Evolutionary conservation across 1,140 invertebrate genomes (phyloP).

Genomic region (Littorina saxatilis): DNA sequence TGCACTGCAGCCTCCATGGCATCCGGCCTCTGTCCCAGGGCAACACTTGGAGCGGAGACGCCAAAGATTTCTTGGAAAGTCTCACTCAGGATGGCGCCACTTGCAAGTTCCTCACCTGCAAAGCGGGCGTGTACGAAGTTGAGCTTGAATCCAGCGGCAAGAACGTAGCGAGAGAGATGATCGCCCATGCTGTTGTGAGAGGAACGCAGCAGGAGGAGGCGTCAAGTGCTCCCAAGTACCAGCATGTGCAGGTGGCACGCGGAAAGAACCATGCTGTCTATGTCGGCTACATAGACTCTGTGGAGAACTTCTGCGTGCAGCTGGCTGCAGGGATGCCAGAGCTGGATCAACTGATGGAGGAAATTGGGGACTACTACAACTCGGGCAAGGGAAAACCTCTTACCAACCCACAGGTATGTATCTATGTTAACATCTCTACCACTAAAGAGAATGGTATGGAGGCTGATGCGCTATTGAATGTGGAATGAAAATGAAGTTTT

Average conservation of each 20-base stretch:
- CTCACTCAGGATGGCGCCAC: slow-evolving; percentile 58
- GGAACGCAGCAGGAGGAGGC: slow-evolving; percentile 23
- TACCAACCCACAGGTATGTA: slow-evolving; percentile 12
- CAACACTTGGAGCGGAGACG: slow-evolving; percentile 60
- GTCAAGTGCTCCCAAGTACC: slow-evolving; percentile 36
- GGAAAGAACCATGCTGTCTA: slow-evolving; percentile 42
- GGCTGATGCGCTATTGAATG: too few relatives aligned
- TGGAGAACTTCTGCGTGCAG: slow-evolving; percentile 62
- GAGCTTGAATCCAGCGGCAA: slow-evolving; percentile 47
- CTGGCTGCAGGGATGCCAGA: slow-evolving; percentile 60
- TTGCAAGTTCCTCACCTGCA: slow-evolving; percentile 49
- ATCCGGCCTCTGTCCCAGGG: slow-evolving; percentile 58
- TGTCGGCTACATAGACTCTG: slow-evolving; percentile 58
- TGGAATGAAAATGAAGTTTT: too few relatives aligned
- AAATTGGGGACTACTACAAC: slow-evolving; percentile 49
- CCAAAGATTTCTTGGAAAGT: slow-evolving; percentile 64
- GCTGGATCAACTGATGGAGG: slow-evolving; percentile 75
- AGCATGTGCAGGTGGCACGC: slow-evolving; percentile 47
- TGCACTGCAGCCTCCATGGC: slow-evolving; percentile 57
- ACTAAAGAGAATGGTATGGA: too few relatives aligned
- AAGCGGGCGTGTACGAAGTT: slow-evolving; percentile 47
- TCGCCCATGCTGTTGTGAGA: slow-evolving; percentile 54
- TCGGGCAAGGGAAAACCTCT: slow-evolving; percentile 14
- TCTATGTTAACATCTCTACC: too few relatives aligned
- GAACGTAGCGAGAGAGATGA: slow-evolving; percentile 57